Conservation (phyloP, 2,113 vertebrate species). For the Galemys pyrenaicus region DNA sequence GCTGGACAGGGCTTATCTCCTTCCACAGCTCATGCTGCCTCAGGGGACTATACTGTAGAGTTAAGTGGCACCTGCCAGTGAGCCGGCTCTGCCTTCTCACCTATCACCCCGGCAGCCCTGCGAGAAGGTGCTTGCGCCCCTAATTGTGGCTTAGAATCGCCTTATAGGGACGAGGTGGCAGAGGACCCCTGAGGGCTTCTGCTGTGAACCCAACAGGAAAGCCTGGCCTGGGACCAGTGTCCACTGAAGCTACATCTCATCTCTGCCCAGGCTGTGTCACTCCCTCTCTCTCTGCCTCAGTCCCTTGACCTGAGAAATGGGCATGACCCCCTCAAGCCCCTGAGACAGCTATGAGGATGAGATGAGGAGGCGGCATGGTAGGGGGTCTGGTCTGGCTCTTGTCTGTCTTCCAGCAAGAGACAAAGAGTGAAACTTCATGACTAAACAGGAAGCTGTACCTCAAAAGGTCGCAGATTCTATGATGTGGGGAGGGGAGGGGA, state of each 20-base stretch:
- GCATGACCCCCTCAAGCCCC: accelerated
- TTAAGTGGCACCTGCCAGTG: accelerated
- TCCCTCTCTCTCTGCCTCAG: background rate
- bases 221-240: background rate
- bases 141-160: accelerated
- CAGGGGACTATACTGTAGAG: accelerated
- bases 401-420: background rate
- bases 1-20: background rate
- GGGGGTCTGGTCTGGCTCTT: background rate
- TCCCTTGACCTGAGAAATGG: background rate
- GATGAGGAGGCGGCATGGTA: no score
- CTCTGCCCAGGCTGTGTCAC: background rate
- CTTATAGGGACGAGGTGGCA: accelerated
- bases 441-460: slow-evolving; percentile 69
- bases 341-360: accelerated
- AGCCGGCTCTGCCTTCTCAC: accelerated
- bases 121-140: accelerated
- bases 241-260: accelerated
- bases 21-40: background rate
- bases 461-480: background rate
- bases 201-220: background rate
- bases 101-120: no score
- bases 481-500: accelerated
- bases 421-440: slow-evolving; percentile 34
- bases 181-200: background rate